Evolutionary conservation across 2,888 invertebrate species (phyloP), one percentile per base, ranked within the genome.

Genomic region (Vanessa cardui): DNA sequence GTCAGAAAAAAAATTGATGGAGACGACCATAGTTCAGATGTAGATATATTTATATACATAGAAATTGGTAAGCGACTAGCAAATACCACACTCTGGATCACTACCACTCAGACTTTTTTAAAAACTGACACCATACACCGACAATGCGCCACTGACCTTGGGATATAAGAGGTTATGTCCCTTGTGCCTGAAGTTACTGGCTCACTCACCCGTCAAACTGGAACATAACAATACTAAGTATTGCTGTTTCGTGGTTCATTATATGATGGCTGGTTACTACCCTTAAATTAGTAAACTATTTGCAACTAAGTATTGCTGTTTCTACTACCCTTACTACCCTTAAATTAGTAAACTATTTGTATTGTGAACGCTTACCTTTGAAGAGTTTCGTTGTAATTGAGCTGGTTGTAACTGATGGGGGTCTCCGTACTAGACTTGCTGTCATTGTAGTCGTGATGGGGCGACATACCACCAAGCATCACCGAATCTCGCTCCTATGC

Each of bases 301-400:
- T 39, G 3, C n/a, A n/a, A 26, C 26, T 26, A 26, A 26, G 26
- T 26, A 26, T 26, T 5, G 26, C 26, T 26, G 26, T 26, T 26
- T 26, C 26, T 1, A n/a, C n/a, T n/a, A n/a, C n/a, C n/a, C n/a
- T n/a, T 16, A 16, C n/a, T 26, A 26, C 26, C 5, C 15, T 50
- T 47, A 45, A 33, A 49, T 58, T 56, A 45, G n/a, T 39, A 2
- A 44, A 44, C 8, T 12, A 39, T 2, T 39, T 39, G 3, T 12
- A 12, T 12, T 26, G 12, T 39, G 33, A 18, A 47, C 18, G 52
- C 74, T 75, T 77, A 95, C 93, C 96, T 93, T 80, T 95, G 94
- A 71, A 97, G 89, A 78, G 96, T 98, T 78, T 97, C 97, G 77
- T 96, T 96, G 82, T 96, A 97, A 86, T 97, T 98, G 8, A 97